These are phyloP conservation scores for Actenoides lindsayi DNA, from an alignment of 2,113 vertebrate species.

Conservation along the genomic window DNA sequence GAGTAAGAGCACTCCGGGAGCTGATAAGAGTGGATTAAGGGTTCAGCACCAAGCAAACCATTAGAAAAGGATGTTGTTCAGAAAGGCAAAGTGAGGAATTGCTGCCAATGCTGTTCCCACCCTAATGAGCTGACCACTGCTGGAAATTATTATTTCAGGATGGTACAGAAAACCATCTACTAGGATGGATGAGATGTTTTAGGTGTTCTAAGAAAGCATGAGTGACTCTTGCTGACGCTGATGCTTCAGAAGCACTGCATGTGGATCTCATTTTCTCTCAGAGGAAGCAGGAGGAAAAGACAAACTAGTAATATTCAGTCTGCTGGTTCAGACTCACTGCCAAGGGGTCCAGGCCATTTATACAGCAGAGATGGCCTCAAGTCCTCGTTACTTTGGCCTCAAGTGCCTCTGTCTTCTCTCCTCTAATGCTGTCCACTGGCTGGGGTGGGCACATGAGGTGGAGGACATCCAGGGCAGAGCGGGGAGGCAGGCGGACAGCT, in stretches of 20 bases:
- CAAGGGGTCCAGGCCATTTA: background rate
- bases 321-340: background rate
- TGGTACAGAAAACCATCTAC: background rate
- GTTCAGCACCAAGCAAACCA: background rate
- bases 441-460: background rate
- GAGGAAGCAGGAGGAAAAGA: background rate
- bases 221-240: background rate
- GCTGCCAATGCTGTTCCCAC: background rate
- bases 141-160: slow-evolving; percentile 13
- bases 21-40: slow-evolving; percentile 13
- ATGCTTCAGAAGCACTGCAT: background rate
- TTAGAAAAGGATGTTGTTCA: background rate
- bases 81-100: background rate
- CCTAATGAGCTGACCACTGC: background rate
- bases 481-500: background rate
- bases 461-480: background rate
- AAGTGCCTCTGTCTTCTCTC: background rate
- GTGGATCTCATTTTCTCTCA: background rate
- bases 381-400: background rate
- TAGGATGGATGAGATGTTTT: background rate
- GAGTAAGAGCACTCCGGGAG: background rate
- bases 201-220: background rate
- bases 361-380: background rate
- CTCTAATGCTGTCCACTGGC: accelerated
- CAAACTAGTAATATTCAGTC: background rate